Evolutionary conservation across 1,140 invertebrate species (phyloP).

Genomic region (Nephotettix cincticeps): DNA sequence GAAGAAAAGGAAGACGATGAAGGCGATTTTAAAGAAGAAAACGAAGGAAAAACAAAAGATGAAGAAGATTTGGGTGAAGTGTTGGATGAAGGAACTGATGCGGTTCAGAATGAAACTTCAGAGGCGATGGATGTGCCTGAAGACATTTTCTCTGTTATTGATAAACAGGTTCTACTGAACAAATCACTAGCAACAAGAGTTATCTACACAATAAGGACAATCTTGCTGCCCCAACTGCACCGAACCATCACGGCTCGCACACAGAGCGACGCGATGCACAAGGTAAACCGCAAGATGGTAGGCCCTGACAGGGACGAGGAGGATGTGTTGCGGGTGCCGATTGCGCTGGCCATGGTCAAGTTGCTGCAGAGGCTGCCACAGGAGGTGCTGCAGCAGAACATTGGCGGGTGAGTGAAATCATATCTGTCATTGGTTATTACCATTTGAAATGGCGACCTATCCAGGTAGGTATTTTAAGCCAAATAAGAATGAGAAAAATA

Average conservation of each 20-base stretch:
- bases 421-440: too few species aligned
- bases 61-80: conserved; percentile 42
- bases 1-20: conserved; percentile 39
- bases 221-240: conserved; percentile 64
- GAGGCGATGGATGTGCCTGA: conserved; percentile 27
- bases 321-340: conserved; percentile 86
- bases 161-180: conserved; percentile 59
- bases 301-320: conserved; percentile 74
- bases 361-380: conserved; percentile 84
- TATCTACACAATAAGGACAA: conserved; percentile 61
- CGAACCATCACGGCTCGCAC: conserved; percentile 69
- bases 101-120: conserved; percentile 40
- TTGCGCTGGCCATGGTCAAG: conserved; percentile 91
- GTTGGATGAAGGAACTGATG: conserved; percentile 38
- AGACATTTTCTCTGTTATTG: conserved; percentile 43
- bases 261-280: conserved; percentile 59
- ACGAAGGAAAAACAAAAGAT: conserved; percentile 42
- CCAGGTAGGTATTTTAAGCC: too few species aligned
- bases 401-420: conserved; percentile 68
- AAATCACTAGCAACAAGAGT: conserved; percentile 72
- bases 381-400: conserved; percentile 67
- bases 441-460: too few species aligned
- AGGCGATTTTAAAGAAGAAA: conserved; percentile 40
- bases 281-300: conserved; percentile 59
- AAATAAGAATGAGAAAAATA: too few species aligned